phyloP scores from a whole-genome alignment of 2,113 vertebrate genomes.

The Pelecanus crispus region DNA sequence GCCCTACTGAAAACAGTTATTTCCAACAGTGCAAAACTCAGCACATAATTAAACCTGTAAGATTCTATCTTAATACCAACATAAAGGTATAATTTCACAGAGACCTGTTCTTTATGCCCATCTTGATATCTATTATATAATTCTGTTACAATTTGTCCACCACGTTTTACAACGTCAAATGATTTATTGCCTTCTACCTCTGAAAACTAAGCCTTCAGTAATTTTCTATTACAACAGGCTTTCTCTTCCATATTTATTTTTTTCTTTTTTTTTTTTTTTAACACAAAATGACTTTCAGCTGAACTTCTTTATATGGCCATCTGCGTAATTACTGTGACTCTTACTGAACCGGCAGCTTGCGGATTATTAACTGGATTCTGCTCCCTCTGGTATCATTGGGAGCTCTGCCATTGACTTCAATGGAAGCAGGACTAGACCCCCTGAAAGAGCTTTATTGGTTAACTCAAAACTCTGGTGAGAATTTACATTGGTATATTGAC shows the following conservation, averaged over 20 bases:
- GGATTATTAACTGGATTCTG: neutral
- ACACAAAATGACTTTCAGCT: neutral
- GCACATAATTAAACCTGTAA: constrained; percentile 28
- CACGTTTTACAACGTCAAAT: neutral
- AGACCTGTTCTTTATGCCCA: neutral
- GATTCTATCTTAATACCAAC: neutral
- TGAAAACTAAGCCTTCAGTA: neutral
- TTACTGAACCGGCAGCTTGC: constrained; percentile 6
- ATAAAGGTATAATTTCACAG: neutral
- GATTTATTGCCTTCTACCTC: neutral
- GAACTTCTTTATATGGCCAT: neutral
- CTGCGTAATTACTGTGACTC: neutral
- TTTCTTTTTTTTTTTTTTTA: neutral
- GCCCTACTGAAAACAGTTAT: neutral
- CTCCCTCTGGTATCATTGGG: neutral
- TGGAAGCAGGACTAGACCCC: neutral
- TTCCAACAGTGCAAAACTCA: constrained; percentile 22
- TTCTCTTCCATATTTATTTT: neutral
- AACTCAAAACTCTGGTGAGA: neutral
- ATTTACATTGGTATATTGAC: neutral
- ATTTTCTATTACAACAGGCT: neutral
- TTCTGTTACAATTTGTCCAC: neutral
- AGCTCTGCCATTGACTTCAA: constrained; percentile 4
- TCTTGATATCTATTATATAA: neutral
- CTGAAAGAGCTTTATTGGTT: neutral